These are phyloP conservation scores for Panthera uncia DNA, from an alignment of 2,113 vertebrate species.

Conservation along the genomic window DNA sequence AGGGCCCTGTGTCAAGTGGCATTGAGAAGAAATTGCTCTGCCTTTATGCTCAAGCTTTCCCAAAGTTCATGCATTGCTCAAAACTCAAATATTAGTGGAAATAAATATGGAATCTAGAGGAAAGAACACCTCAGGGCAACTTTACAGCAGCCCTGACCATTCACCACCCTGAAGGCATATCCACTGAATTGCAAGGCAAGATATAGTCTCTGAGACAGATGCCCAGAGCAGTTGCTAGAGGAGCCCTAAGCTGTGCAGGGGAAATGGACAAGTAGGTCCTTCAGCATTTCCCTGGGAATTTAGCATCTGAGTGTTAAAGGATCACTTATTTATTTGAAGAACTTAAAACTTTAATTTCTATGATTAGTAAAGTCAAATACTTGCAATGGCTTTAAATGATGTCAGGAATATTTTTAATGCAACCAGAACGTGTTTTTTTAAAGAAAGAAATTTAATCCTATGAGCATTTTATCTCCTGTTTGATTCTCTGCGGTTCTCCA, in stretches of 20 bases:
- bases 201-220: neutral
- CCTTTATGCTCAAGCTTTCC: conserved; percentile 48
- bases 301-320: conserved; percentile 29
- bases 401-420: neutral
- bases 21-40: conserved; percentile 57
- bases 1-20: conserved; percentile 63
- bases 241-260: neutral
- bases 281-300: neutral
- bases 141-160: conserved; percentile 32
- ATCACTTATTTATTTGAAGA: conserved; percentile 38
- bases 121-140: conserved; percentile 55
- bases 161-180: conserved; percentile 27
- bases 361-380: neutral
- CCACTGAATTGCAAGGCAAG: neutral
- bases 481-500: neutral
- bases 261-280: neutral
- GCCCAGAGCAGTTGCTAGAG: neutral
- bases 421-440: neutral
- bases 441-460: neutral
- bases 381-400: conserved; percentile 17
- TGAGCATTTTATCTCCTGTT: neutral
- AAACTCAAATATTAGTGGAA: conserved; percentile 66
- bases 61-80: conserved; percentile 48
- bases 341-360: conserved; percentile 13
- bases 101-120: conserved; percentile 50